Evolutionary conservation across 1,140 invertebrate species (phyloP), one percentile per base, ranked within the genome.

Genomic region (Caligus rogercresseyi): DNA sequence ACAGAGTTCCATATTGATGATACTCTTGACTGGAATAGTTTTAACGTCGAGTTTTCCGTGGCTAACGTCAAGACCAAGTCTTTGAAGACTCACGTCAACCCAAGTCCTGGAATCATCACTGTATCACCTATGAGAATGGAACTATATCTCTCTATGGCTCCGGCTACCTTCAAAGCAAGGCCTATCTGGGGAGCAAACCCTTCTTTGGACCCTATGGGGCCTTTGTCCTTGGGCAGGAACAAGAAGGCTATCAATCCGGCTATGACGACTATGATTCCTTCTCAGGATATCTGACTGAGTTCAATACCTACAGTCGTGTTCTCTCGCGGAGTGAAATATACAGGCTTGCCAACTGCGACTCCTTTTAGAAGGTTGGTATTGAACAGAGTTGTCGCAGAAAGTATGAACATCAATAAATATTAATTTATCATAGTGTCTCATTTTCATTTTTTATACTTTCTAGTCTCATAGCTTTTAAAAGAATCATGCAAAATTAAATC

Each of bases 241-340:
- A 56, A 56, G 54, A 56, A 56, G 24, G 54, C 11, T 25, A 21
- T 20, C 24, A 23, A 20, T n/a, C n/a, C 19, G 54, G 54, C 54
- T 56, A 21, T 56, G 54, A 56, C 16, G 15, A 56, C 54, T 56
- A 56, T 25, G 54, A 56, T 23, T 56, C 54, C 4, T 25, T 56
- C 14, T 56, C 54, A 3, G 54, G 19, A n/a, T 20, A 56, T 25
- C 20, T 56, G 3, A 21, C 54, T 2, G 54, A 56, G 24, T 56
- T 43, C 31, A 43, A 43, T 43, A 11, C 31, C n/a, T 43, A 11
- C n/a, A n/a, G n/a, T 43, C 31, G 31, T 11, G n/a, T 43, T 11
- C 31, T 43, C n/a, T 11, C 31, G n/a, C 31, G 31, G n/a, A 43
- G n/a, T 11, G 31, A 43, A 43, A 43, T 43, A 43, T 43, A n/a